A percentile compares a stretch with the other conserved stretches of the same genome.
phyloP scores from a whole-genome alignment of 2,113 vertebrate genomes.

The Suncus etruscus region DNA sequence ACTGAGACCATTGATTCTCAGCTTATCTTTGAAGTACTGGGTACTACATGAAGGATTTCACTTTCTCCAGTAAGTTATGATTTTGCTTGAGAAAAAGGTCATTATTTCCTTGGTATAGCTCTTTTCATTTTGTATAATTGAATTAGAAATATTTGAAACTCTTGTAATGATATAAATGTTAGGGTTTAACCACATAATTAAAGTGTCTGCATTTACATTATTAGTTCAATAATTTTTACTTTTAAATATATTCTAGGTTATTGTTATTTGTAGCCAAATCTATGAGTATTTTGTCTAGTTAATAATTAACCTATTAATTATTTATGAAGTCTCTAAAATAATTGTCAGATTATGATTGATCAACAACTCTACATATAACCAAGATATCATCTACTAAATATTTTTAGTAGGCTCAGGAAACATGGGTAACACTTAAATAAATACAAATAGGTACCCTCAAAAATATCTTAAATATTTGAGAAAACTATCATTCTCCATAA shows the following conservation, averaged over 20 bases:
- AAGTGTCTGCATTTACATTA: not conserved
- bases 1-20: not conserved
- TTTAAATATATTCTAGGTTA: conserved; percentile 22
- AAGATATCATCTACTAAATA: too few species aligned
- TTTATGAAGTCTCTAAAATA: not conserved
- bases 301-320: not conserved
- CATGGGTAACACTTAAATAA: too few species aligned
- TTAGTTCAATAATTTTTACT: not conserved
- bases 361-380: too few species aligned
- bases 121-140: too few species aligned
- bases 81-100: not conserved
- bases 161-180: not conserved
- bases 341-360: too few species aligned
- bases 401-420: too few species aligned
- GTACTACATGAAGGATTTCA: not conserved
- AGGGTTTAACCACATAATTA: not conserved
- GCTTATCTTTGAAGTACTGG: not conserved
- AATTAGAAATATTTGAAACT: not conserved
- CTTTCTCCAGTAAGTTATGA: not conserved
- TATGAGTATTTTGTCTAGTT: not conserved
- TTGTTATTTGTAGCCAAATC: not conserved
- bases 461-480: too few species aligned
- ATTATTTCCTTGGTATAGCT: too few species aligned
- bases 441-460: too few species aligned
- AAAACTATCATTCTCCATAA: too few species aligned